phyloP scores from a whole-genome alignment of 37 sponge, comb jelly and placozoan genomes.

The Amphimedon queenslandica region DNA sequence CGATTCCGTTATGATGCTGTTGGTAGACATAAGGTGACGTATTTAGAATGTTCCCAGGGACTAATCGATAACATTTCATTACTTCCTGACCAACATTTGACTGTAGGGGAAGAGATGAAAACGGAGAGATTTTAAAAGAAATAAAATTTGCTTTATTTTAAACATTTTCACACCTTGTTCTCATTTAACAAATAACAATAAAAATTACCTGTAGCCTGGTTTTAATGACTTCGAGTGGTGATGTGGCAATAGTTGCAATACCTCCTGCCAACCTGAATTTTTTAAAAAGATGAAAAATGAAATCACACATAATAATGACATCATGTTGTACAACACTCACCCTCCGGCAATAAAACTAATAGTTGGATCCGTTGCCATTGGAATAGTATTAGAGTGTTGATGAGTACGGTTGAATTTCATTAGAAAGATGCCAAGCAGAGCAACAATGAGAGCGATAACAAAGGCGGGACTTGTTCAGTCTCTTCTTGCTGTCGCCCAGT shows the following conservation, averaged over 20 bases:
- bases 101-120: no score
- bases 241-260: slow-evolving; percentile 76
- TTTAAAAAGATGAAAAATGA: not conserved
- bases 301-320: not conserved
- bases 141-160: no score
- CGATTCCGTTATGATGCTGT: no score
- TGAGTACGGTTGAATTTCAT: no score
- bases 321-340: slow-evolving; percentile 25
- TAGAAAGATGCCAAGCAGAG: no score
- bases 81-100: slow-evolving; percentile 32
- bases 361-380: slow-evolving; percentile 27
- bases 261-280: slow-evolving; percentile 76
- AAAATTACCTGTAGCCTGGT: slow-evolving; percentile 72
- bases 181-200: not conserved
- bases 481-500: no score
- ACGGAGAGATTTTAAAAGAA: no score
- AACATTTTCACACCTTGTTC: not conserved
- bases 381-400: no score
- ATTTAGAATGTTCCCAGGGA: no score
- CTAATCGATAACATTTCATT: not conserved
- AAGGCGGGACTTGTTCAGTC: no score
- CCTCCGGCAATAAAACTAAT: slow-evolving; percentile 60
- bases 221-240: slow-evolving; percentile 90
- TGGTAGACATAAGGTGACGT: no score
- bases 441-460: no score